Conservation (phyloP, 1,140 invertebrate species). For the Drosophila lacteicornis region DNA sequence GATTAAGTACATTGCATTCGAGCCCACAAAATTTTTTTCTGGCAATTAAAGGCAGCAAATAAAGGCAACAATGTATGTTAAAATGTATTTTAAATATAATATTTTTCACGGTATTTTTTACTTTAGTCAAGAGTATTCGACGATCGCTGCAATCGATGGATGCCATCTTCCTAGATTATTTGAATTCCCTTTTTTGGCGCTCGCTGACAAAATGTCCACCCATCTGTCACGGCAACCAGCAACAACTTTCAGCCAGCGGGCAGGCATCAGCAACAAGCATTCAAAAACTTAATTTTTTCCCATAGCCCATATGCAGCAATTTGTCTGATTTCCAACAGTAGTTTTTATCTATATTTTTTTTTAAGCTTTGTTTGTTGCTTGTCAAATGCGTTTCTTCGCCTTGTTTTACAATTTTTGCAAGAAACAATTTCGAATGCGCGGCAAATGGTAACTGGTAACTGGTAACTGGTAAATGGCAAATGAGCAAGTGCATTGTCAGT, state of each 20-base stretch:
- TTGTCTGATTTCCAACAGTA: slow-evolving; percentile 64
- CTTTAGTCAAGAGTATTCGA: slow-evolving; percentile 13
- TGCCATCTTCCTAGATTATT: neutral
- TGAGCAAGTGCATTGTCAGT: slow-evolving; percentile 59
- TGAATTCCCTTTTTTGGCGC: slow-evolving; percentile 19
- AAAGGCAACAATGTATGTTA: no score
- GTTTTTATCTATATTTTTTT: slow-evolving; percentile 17
- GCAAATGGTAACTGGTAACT: slow-evolving; percentile 50
- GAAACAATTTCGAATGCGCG: slow-evolving; percentile 59
- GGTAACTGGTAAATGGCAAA: slow-evolving; percentile 27
- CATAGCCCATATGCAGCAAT: slow-evolving; percentile 53
- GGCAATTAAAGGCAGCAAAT: no score
- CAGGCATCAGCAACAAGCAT: slow-evolving; percentile 62
- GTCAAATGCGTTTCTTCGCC: slow-evolving; percentile 38
- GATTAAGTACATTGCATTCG: neutral
- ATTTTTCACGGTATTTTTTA: neutral
- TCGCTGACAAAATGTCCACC: slow-evolving; percentile 75
- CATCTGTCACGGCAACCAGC: slow-evolving; percentile 72
- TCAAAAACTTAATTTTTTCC: slow-evolving; percentile 46
- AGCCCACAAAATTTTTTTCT: no score
- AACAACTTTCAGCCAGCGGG: slow-evolving; percentile 57
- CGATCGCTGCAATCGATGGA: slow-evolving; percentile 1
- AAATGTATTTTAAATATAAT: neutral
- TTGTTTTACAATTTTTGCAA: slow-evolving; percentile 50
- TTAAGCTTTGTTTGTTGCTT: slow-evolving; percentile 20